These are phyloP conservation scores for Rosalia funebris DNA, from an alignment of 2,888 invertebrate genomes.

Conservation along the genomic window DNA sequence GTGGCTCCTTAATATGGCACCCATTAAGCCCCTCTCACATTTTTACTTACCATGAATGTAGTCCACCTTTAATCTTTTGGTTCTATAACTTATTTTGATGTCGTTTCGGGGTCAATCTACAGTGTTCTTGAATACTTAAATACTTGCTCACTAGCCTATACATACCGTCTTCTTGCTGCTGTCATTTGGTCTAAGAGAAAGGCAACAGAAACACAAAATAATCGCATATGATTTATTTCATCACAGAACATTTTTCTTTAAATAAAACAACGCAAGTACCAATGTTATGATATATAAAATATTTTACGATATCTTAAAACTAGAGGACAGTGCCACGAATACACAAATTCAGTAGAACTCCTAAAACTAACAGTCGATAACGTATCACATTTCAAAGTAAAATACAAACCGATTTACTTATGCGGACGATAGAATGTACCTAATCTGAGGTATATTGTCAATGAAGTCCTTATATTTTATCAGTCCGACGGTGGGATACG, in stretches of 20 bases:
- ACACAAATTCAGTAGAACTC: not conserved
- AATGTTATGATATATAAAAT: not conserved
- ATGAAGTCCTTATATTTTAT: constrained; percentile 10
- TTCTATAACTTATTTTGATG: too few relatives aligned
- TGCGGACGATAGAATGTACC: constrained; percentile 5
- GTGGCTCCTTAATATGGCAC: too few relatives aligned
- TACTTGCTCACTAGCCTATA: too few relatives aligned
- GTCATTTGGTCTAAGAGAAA: too few relatives aligned
- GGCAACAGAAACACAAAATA: too few relatives aligned
- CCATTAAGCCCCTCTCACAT: too few relatives aligned
- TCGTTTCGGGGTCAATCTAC: too few relatives aligned
- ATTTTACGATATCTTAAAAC: constrained; percentile 1
- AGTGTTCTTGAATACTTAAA: too few relatives aligned
- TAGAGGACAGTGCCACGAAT: not conserved
- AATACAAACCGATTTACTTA: not conserved
- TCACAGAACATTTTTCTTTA: not conserved
- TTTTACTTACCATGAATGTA: too few relatives aligned
- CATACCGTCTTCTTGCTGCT: too few relatives aligned
- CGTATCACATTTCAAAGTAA: not conserved
- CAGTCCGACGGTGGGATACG: constrained; percentile 4
- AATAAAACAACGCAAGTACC: not conserved
- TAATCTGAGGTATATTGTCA: constrained; percentile 16
- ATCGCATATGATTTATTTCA: not conserved
- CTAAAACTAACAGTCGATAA: constrained; percentile 11
- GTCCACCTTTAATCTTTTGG: too few relatives aligned